Base-by-base conservation (phyloP, 2,797 vertebrate species). In the Poeciliopsis infans region DNA sequence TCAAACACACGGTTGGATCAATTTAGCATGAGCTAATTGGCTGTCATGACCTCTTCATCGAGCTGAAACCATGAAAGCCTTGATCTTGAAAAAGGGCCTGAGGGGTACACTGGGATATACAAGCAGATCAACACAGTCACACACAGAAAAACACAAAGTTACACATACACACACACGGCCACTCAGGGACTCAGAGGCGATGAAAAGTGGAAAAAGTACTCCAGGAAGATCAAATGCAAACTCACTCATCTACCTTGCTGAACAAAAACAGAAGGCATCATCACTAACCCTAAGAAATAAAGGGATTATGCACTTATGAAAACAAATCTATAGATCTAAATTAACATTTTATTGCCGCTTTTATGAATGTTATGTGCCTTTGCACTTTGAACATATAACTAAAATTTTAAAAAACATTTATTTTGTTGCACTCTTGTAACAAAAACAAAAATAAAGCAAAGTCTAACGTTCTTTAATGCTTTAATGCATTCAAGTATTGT, bases 21-120 rank as follows among this genome's bases (percentile, higher is more conserved):
- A 88, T 94, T 91, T 85, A 79, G 73, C 81, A 86, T 77, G 79
- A 90, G 85, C 89, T 93, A 94, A 93, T 92, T 91, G 92, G 91
- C 87, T 92, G 88, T 89, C 91, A 89, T 53, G 78, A 91, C 87
- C 88, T 92, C 88, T 91, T 90, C 89, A 89, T 91, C 36, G 82
- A 90, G 80, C 85, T 78, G 82, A 88, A 77, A 83, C 75, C 83
- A 83, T 76, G 85, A 82, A 88, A 84, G 81, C 90, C 86, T 90
- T 91, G 90, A 93, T 92, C 83, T 86, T 85, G 72, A 84, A 82
- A 87, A 83, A 81, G 83, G 75, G 83, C 92, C 84, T 82, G 64
- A 87, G 87, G 92, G 84, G 82, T 79, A 78, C 78, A 85, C 74
- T 79, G 69, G 36, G 73, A 83, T 80, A 79, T 72, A 87, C 81